Conservation (phyloP, 2,797 vertebrate genomes). For the Vipera ursinii region DNA sequence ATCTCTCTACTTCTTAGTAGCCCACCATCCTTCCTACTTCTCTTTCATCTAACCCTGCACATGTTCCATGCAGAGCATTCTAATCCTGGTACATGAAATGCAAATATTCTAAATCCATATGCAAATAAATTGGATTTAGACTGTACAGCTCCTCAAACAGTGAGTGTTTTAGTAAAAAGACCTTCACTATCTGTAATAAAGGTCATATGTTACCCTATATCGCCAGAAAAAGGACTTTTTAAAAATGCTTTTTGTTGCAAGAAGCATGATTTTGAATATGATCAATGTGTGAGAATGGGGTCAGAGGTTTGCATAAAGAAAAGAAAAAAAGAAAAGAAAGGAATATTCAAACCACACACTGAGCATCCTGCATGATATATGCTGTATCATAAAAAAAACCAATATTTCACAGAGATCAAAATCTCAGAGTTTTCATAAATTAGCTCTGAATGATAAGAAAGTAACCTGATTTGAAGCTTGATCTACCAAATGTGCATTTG, state of each 20-base stretch:
- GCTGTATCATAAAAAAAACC: constrained; percentile 21
- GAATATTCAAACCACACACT: background rate
- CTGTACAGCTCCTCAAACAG: background rate
- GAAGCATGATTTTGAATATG: background rate
- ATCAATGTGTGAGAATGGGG: background rate
- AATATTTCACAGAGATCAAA: constrained; percentile 41
- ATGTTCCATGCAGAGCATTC: background rate
- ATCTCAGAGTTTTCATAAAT: constrained; percentile 46
- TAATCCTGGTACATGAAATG: background rate
- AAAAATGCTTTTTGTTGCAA: background rate
- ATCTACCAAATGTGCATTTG: constrained; percentile 54
- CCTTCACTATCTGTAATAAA: background rate
- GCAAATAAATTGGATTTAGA: background rate
- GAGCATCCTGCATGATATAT: background rate
- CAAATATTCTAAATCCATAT: background rate
- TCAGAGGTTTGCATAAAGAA: background rate
- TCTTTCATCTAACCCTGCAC: background rate
- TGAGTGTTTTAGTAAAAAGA: background rate
- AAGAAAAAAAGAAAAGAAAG: background rate
- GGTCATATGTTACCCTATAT: background rate
- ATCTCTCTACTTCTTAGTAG: background rate
- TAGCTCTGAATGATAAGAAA: constrained; percentile 35
- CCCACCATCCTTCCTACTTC: background rate
- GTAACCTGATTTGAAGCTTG: constrained; percentile 47
- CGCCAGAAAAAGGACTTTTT: background rate